phyloP scores from a whole-genome alignment of 2,888 invertebrate species.

The Mylabris sibirica region DNA sequence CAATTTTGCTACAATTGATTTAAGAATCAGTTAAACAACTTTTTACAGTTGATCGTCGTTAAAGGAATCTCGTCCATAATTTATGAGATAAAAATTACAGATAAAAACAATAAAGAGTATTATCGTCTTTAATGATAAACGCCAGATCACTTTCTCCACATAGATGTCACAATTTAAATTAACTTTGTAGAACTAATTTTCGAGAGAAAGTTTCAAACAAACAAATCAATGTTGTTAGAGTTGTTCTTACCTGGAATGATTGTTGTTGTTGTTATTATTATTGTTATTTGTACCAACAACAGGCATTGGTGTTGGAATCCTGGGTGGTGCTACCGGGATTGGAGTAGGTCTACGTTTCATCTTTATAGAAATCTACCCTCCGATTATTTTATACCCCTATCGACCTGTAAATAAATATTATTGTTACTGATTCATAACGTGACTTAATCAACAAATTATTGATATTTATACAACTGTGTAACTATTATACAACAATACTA shows the following conservation, averaged over 20 bases:
- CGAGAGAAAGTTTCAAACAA: too few relatives aligned
- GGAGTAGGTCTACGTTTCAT: constrained; percentile 54
- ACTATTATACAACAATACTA: constrained; percentile 1
- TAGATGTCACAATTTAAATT: too few relatives aligned
- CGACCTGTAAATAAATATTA: constrained; percentile 40
- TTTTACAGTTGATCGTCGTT: too few relatives aligned
- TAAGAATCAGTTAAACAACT: too few relatives aligned
- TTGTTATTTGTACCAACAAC: constrained; percentile 39
- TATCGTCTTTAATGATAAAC: too few relatives aligned
- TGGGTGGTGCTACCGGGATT: constrained; percentile 65
- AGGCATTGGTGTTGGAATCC: constrained; percentile 67
- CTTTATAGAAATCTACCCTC: constrained; percentile 30
- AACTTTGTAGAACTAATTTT: too few relatives aligned
- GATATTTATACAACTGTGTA: constrained; percentile 11
- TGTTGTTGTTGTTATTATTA: constrained; percentile 59
- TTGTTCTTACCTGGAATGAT: constrained; percentile 29
- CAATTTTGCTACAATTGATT: too few relatives aligned
- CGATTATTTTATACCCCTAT: constrained; percentile 38
- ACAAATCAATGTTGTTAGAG: too few relatives aligned
- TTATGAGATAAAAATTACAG: too few relatives aligned
- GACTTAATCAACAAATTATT: background rate
- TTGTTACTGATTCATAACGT: constrained; percentile 8
- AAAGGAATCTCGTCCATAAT: too few relatives aligned
- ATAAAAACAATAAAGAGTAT: too few relatives aligned
- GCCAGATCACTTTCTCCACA: too few relatives aligned